Evolutionary conservation across 1,140 invertebrate species (phyloP).

Genomic region (Bombyx mandarina): DNA sequence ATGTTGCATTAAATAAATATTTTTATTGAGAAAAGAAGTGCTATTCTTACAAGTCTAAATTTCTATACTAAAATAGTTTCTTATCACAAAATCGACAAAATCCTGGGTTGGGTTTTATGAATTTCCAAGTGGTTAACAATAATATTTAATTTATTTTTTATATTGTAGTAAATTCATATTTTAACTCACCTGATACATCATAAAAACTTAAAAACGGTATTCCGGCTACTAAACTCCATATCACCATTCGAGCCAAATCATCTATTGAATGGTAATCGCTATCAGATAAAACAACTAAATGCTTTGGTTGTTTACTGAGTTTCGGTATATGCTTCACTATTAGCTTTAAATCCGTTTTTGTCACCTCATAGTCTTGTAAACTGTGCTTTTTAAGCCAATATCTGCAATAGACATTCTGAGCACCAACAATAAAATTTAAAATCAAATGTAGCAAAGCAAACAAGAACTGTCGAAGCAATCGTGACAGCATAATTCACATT

Average conservation of each 20-base stretch:
- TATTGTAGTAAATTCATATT: slow-evolving; percentile 5
- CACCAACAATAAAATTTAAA: slow-evolving; percentile 59
- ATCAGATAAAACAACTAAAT: slow-evolving; percentile 56
- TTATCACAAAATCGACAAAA: too few species aligned
- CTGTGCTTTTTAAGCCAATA: slow-evolving; percentile 33
- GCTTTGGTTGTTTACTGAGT: slow-evolving; percentile 47
- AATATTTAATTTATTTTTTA: neutral
- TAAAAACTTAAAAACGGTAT: slow-evolving; percentile 79
- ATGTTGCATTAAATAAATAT: too few species aligned
- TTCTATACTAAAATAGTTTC: too few species aligned
- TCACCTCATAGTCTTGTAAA: slow-evolving; percentile 25
- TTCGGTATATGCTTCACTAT: slow-evolving; percentile 42
- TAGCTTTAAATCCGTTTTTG: slow-evolving; percentile 39
- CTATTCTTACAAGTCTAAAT: too few species aligned
- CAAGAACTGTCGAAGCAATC: slow-evolving; percentile 41
- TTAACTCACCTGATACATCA: slow-evolving; percentile 75
- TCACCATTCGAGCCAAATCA: slow-evolving; percentile 72
- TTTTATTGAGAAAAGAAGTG: too few species aligned
- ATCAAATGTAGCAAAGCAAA: slow-evolving; percentile 52
- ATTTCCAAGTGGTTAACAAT: too few species aligned
- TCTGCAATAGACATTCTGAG: slow-evolving; percentile 53
- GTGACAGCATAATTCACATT: slow-evolving; percentile 38
- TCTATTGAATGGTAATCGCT: slow-evolving; percentile 36
- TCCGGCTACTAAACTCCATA: slow-evolving; percentile 76
- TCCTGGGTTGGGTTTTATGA: too few species aligned